Evolutionary conservation across 2,797 vertebrate genomes (phyloP).

Genomic region (Scolopax bukidnonensis): DNA sequence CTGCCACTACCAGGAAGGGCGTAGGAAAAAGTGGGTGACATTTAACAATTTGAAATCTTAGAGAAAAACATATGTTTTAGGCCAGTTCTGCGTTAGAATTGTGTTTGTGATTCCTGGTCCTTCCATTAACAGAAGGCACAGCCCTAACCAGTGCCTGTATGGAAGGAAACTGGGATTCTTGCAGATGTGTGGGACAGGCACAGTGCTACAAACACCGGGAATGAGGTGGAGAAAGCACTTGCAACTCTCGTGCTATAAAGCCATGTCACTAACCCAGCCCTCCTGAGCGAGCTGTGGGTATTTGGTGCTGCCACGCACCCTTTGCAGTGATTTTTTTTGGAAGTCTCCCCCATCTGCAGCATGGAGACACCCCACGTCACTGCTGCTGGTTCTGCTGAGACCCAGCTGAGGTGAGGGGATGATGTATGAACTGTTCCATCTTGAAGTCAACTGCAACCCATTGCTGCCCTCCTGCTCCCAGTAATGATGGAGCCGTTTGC

Average conservation of each 20-base stretch:
- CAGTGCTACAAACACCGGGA: not conserved
- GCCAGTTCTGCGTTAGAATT: not conserved
- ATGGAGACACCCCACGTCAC: fast-evolving
- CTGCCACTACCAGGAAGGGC: not conserved
- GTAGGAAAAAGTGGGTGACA: not conserved
- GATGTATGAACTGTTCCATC: not conserved
- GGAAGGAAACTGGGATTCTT: not conserved
- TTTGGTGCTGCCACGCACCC: too few species aligned
- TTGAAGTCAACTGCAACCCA: too few species aligned
- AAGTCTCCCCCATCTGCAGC: not conserved
- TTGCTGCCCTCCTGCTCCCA: not conserved
- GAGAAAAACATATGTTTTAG: not conserved
- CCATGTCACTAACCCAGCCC: not conserved
- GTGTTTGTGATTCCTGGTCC: not conserved
- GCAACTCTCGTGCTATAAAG: not conserved
- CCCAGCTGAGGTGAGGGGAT: not conserved
- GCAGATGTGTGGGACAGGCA: not conserved
- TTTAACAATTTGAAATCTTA: not conserved
- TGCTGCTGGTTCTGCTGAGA: not conserved
- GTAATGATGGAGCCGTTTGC: not conserved
- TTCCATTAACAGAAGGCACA: not conserved
- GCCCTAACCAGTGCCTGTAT: not conserved
- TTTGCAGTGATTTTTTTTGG: not conserved
- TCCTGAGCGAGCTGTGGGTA: fast-evolving
- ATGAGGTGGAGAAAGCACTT: not conserved